Base-by-base conservation (phyloP, 92 coral and sea anemone species). In the Porites rus region DNA sequence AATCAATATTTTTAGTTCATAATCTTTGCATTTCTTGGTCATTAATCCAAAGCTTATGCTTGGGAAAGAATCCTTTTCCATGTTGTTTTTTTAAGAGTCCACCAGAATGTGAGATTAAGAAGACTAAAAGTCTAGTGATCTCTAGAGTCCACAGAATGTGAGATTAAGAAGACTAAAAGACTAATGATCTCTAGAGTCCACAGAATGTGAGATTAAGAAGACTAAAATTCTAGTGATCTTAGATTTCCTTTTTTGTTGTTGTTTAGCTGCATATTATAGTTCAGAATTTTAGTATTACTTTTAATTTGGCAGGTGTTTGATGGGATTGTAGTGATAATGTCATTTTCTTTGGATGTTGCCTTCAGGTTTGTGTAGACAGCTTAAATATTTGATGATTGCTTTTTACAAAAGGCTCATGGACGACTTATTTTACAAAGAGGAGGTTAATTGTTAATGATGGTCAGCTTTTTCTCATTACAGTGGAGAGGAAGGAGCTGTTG, bases 331-430 rank as follows among this genome's bases (percentile, higher is more conserved):
- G 96, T 96, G 28, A 86, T 95, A 54, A 94, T 96, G 1, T 96
- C 99, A 28, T 95, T 96, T 86, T 90, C 96, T 7, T 53, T 96
- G 92, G 99, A 96, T 63, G 75, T 96, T 65, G 98, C 99, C 43
- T 95, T 91, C 94, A 96, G 99, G 99, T 96, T 85, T 54, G 84
- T 58, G 8, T 11, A 24, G 10, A 28, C 5, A 16, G 19, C n/a
- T 0, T 16, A n/a, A 10, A 18, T 62, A 18, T 62, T 62, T 16
- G 17, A 10, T 56, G 61, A 10, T 10, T 56, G 61, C 11, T 11
- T 10, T 56, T 14, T 10, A 38, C 46, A 38, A 38, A 38, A 38
- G 46, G 46, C 46, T 38, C 6, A 38, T 38, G 46, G 46, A 38
- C 4, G 46, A 38, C 46, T 38, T 38, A 38, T 38, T 24, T 24